phyloP scores from a whole-genome alignment of 1,140 invertebrate genomes.

The Hermatobates lingyangjiaoensis region DNA sequence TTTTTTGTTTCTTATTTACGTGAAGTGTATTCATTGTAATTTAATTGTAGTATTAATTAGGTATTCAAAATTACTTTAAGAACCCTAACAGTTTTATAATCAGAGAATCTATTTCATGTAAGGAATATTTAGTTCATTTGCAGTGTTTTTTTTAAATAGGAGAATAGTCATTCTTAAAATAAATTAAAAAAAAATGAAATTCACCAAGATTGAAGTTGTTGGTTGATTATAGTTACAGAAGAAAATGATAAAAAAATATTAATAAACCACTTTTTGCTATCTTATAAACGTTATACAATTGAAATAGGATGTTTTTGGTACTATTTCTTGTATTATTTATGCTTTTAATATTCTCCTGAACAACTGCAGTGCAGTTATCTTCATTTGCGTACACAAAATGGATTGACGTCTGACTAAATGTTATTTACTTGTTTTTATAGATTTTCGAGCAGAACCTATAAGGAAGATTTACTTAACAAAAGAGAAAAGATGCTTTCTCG shows the following conservation, averaged over 20 bases:
- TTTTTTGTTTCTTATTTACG: neutral
- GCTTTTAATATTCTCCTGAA: slow-evolving; percentile 9
- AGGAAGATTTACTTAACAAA: slow-evolving; percentile 25
- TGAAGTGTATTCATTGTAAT: neutral
- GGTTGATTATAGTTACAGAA: neutral
- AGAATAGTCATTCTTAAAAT: too few relatives aligned
- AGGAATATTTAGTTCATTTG: too few relatives aligned
- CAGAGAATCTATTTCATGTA: too few relatives aligned
- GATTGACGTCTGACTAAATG: too few relatives aligned
- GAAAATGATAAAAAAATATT: too few relatives aligned
- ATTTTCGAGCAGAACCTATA: slow-evolving; percentile 23
- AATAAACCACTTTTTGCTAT: neutral
- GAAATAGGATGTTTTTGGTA: neutral
- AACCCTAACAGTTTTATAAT: too few relatives aligned
- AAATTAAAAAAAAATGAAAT: neutral
- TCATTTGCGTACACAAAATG: too few relatives aligned
- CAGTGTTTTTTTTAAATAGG: too few relatives aligned
- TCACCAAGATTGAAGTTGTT: neutral
- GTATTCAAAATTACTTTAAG: too few relatives aligned
- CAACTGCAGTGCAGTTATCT: too few relatives aligned
- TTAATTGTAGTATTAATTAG: neutral
- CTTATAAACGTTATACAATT: neutral
- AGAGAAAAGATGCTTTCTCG: slow-evolving; percentile 35
- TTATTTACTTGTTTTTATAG: too few relatives aligned
- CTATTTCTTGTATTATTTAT: neutral